A percentile compares a stretch with the other conserved stretches of the same genome.
Evolutionary conservation across 2,113 vertebrate genomes (phyloP).

Genomic region (Okapia johnstoni): DNA sequence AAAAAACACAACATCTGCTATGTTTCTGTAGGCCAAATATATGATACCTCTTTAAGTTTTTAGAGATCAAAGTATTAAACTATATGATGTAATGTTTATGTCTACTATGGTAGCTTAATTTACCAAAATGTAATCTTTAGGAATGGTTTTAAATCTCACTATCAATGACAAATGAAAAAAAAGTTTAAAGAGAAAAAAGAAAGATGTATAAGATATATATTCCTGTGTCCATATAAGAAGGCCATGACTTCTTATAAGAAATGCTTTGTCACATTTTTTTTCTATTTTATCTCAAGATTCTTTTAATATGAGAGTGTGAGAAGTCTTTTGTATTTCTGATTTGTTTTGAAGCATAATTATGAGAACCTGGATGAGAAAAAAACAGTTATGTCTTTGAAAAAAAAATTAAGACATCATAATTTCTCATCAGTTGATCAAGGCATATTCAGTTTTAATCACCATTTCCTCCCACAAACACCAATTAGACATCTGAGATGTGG

Average conservation of each 20-base stretch:
- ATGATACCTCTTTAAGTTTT: slow-evolving; percentile 3
- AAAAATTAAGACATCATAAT: neutral
- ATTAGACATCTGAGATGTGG: neutral
- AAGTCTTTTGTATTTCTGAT: neutral
- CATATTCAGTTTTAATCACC: neutral
- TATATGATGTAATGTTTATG: slow-evolving; percentile 20
- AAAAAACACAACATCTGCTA: neutral
- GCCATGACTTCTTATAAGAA: neutral
- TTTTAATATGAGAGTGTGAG: neutral
- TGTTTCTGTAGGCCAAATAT: neutral
- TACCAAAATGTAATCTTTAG: slow-evolving; percentile 36
- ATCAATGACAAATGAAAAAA: neutral
- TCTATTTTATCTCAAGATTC: neutral
- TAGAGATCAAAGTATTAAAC: slow-evolving; percentile 50
- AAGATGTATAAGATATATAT: neutral
- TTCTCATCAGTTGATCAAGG: neutral
- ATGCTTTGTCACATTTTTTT: neutral
- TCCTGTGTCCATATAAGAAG: neutral
- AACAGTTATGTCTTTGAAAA: neutral
- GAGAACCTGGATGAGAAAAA: neutral
- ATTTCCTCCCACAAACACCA: neutral
- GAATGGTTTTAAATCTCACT: neutral
- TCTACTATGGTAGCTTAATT: slow-evolving; percentile 9
- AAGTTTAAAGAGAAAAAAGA: neutral
- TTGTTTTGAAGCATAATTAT: neutral